Evolutionary conservation across 2,888 invertebrate species (phyloP), one percentile per base, ranked within the genome.

Genomic region (Eupeodes latifasciatus): DNA sequence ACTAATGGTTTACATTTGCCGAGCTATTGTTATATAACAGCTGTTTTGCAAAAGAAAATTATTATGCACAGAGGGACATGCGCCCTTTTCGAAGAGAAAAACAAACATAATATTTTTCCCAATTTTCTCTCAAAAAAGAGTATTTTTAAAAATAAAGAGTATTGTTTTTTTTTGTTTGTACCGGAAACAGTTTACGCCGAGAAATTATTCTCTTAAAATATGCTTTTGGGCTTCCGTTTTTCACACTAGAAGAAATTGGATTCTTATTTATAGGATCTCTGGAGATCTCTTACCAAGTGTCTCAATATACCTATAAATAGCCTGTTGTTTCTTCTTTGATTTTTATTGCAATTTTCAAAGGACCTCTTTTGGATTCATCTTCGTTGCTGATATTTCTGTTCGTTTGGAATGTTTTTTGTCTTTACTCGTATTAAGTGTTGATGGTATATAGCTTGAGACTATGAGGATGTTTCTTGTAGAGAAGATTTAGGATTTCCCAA

Each of bases 21-120:
- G 44, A 77, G 72, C 71, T 40, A 72, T 27, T 84, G 84, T 87
- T 87, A 87, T 84, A 87, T 87, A 87, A 87, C 83, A 87, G 80
- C 87, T 87, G 87, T 84, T 84, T 80, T 77, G 53, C 64, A 67
- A 53, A 67, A 53, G 27, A 16, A 76, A 55, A 53, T 19, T 11
- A 7, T 71, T 19, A 0, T 19, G 16, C 7, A 19, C 2, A 40
- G 16, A 57, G 72, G 12, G 34, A 59, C 72, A 55, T 72, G 40
- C 64, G 57, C 14, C 16, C 34, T 40, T 40, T 14, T 4, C 12
- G 49, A 36, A 36, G 19, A 51, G 6, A 40, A 40, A 5, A 14
- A 49, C 0, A 12, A 3, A 16, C 12, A 27, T 34, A 5, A 40
- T 40, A 1, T 40, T 40, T 5, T 27, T 12, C 9, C 4, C 27